These are phyloP conservation scores for Aleiodes sp. DNA, from an alignment of 1,140 invertebrate genomes.

Conservation along the genomic window DNA sequence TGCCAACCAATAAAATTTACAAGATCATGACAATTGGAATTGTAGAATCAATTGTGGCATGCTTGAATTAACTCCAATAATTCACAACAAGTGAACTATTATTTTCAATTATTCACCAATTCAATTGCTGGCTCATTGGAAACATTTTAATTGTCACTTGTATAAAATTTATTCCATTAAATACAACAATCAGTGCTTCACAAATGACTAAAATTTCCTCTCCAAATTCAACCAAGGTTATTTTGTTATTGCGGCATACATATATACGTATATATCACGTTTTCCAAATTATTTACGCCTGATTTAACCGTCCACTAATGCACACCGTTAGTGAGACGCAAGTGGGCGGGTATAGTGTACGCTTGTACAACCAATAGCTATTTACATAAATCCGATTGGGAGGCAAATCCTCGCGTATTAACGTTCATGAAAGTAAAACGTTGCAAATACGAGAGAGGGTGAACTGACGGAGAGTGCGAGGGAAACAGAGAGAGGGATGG, in stretches of 20 bases:
- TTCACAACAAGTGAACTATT: background rate
- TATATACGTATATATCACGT: constrained; percentile 13
- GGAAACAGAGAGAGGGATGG: too few relatives aligned
- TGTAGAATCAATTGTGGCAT: too few relatives aligned
- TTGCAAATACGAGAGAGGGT: constrained; percentile 15
- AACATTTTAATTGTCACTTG: background rate
- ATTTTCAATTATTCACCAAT: background rate
- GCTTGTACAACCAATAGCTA: constrained; percentile 50
- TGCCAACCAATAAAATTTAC: too few relatives aligned
- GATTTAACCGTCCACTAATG: constrained; percentile 19
- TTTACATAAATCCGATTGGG: constrained; percentile 56
- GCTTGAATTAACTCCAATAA: too few relatives aligned
- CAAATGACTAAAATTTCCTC: constrained; percentile 5
- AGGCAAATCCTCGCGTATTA: constrained; percentile 50
- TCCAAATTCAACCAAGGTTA: background rate
- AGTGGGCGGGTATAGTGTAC: constrained; percentile 27
- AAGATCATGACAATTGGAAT: too few relatives aligned
- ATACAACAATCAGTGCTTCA: background rate
- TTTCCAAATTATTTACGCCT: constrained; percentile 14
- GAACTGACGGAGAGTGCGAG: background rate
- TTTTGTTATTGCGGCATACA: background rate
- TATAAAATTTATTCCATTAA: background rate
- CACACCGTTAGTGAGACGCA: background rate
- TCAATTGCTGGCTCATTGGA: background rate
- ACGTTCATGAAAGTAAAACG: constrained; percentile 53